A percentile compares a stretch with the other conserved stretches of the same genome.
These are phyloP conservation scores for Episyrphus balteatus DNA, from an alignment of 1,140 invertebrate genomes.

Conservation along the genomic window DNA sequence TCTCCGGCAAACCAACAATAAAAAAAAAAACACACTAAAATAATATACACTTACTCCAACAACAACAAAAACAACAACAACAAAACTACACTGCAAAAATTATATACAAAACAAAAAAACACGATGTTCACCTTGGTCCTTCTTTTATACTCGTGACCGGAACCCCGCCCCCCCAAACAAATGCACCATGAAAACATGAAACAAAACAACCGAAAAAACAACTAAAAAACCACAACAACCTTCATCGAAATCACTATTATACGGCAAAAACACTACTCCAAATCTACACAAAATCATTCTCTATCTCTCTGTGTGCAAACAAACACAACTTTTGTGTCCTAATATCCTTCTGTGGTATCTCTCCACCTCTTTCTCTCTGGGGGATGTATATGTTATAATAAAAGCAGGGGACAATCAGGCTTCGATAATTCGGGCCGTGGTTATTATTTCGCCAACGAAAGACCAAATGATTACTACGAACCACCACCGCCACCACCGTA, in stretches of 20 bases:
- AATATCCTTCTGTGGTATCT: no score
- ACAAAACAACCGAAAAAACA: conserved; percentile 9
- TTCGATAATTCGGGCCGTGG: conserved; percentile 39
- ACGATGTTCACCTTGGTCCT: neutral
- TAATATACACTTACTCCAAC: conserved; percentile 2
- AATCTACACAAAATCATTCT: conserved; percentile 10
- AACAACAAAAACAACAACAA: conserved; percentile 1
- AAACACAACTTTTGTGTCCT: no score
- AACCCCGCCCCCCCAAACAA: no score
- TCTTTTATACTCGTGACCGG: no score
- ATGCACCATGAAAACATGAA: no score
- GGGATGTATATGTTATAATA: neutral
- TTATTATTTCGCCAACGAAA: conserved; percentile 35
- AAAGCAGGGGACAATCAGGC: conserved; percentile 30
- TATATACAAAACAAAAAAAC: neutral
- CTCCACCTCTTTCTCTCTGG: no score
- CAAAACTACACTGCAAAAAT: conserved; percentile 1
- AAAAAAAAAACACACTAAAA: no score
- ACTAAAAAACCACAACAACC: conserved; percentile 16
- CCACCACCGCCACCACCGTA: conserved; percentile 18
- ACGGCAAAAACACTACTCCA: conserved; percentile 10
- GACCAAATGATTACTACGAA: conserved; percentile 15
- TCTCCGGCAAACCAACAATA: no score
- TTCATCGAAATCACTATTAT: conserved; percentile 17
- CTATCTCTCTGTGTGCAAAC: no score